Evolutionary conservation across 2,888 invertebrate genomes (phyloP).

Genomic region (Miltochrista miniata): DNA sequence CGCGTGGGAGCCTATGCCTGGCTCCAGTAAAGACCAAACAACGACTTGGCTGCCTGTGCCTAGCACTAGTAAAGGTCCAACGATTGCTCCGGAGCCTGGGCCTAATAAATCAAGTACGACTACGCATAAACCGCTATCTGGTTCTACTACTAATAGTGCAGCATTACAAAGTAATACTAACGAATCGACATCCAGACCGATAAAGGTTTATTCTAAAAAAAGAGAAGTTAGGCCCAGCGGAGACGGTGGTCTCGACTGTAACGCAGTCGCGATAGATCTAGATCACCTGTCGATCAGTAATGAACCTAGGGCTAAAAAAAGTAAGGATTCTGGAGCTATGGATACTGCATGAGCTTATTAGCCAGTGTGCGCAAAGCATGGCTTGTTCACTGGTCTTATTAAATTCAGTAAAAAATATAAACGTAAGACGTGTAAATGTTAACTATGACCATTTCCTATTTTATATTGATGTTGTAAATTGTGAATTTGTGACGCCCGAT

Average conservation of each 20-base stretch:
- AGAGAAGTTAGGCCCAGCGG: neutral
- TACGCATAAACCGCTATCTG: no score
- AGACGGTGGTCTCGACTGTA: neutral
- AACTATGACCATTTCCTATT: no score
- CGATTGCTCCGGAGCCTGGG: neutral
- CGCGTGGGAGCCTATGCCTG: neutral
- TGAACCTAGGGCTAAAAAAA: neutral
- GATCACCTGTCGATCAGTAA: neutral
- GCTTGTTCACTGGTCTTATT: neutral
- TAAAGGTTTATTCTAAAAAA: neutral
- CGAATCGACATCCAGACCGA: neutral
- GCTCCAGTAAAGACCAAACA: neutral
- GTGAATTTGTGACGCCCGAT: no score
- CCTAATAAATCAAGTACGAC: constrained; percentile 1
- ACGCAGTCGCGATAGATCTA: neutral
- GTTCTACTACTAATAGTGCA: no score
- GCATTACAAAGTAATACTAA: no score
- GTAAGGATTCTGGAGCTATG: neutral
- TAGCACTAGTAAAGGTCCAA: neutral
- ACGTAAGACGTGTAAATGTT: no score
- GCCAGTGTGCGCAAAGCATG: neutral
- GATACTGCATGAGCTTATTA: neutral
- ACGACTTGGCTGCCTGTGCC: no score
- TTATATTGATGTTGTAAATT: no score
- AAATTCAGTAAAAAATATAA: no score